phyloP scores from a whole-genome alignment of 2,113 vertebrate species.

The Pardalotus punctatus region DNA sequence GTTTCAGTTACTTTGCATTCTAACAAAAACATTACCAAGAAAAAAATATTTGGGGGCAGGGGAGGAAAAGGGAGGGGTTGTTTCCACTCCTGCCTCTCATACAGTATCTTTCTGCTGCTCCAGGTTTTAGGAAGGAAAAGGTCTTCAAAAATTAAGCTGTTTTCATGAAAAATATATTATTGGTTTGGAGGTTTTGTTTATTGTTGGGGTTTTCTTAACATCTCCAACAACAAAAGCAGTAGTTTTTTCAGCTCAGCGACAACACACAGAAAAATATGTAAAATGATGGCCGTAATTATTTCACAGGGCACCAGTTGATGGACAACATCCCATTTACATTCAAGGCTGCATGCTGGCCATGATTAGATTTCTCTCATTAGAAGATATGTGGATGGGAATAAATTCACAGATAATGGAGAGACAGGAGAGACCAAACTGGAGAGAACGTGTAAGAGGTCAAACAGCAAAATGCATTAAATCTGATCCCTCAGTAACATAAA shows the following conservation, averaged over 20 bases:
- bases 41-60: background rate
- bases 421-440: background rate
- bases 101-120: background rate
- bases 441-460: background rate
- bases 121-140: background rate
- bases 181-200: background rate
- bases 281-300: background rate
- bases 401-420: background rate
- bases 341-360: background rate
- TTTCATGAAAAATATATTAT: background rate
- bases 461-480: background rate
- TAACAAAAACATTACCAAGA: background rate
- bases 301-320: background rate
- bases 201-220: background rate
- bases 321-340: background rate
- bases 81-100: background rate
- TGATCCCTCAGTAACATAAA: background rate
- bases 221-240: background rate
- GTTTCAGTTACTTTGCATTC: background rate
- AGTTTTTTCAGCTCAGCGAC: background rate
- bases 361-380: constrained; percentile 16
- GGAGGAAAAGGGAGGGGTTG: accelerated
- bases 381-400: background rate
- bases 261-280: background rate
- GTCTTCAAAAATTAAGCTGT: background rate